phyloP scores from a whole-genome alignment of 1,140 invertebrate species.

The Hesperophylax magnus region DNA sequence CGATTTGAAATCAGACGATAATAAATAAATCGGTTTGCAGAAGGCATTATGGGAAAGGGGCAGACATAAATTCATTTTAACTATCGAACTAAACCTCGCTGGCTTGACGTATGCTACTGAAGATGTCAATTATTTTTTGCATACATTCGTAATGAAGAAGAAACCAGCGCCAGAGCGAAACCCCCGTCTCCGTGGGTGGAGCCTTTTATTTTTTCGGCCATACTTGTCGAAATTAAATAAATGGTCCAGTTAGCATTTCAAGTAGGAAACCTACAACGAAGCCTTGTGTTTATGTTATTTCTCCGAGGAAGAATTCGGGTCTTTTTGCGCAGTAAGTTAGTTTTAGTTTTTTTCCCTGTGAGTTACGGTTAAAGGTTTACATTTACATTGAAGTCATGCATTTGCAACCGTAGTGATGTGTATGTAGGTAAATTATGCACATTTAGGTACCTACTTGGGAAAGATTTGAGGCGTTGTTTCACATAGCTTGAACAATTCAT shows the following conservation, averaged over 20 bases:
- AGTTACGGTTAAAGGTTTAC: not conserved
- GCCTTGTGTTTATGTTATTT: conserved; percentile 53
- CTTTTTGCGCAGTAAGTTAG: conserved; percentile 64
- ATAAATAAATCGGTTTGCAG: not conserved
- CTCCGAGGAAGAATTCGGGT: conserved; percentile 77
- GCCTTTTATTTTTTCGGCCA: conserved; percentile 39
- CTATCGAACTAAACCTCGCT: conserved; percentile 45
- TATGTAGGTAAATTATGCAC: no score
- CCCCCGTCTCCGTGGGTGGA: conserved; percentile 45
- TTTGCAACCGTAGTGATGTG: no score
- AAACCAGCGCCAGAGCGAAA: not conserved
- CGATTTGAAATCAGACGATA: no score
- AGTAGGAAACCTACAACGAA: conserved; percentile 41
- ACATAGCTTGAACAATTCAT: no score
- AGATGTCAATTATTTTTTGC: conserved; percentile 58
- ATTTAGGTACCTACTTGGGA: no score
- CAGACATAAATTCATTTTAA: conserved; percentile 53
- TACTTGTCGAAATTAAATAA: conserved; percentile 57
- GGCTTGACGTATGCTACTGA: conserved; percentile 51
- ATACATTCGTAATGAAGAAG: conserved; percentile 50
- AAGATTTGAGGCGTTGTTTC: no score
- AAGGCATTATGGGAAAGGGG: conserved; percentile 42
- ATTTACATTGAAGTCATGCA: not conserved
- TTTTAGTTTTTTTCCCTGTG: conserved; percentile 13
- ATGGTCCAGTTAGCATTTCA: conserved; percentile 57